Evolutionary conservation across 2,797 vertebrate genomes (phyloP), one percentile per base, ranked within the genome.

Genomic region (Coreius guichenoti): DNA sequence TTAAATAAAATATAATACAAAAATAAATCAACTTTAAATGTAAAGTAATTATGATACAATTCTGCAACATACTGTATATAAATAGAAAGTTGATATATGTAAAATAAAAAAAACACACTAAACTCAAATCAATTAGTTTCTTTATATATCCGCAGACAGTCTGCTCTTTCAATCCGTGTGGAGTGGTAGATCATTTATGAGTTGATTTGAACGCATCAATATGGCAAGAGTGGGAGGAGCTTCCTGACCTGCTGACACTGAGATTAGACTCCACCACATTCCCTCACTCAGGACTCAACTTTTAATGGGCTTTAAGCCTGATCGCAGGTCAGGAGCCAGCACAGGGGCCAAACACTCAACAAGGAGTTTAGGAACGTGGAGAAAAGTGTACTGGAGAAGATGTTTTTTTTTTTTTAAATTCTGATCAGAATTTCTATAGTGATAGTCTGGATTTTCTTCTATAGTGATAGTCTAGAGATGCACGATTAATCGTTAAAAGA

Each of bases 181-280:
- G 26, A 49, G 76, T 29, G 33, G 36, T n/a, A 63, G 33, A 61
- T 19, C 70, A 73, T 29, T 51, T 74, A 51, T 0, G 16, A 74
- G 26, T 51, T 19, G 76, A 61, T 61, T 45, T 63, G n/a, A 79
- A 8, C 2, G 14, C 29, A 77, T 72, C 65, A 16, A 26, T 67
- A 69, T 9, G 12, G 56, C 13, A 33, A 43, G 75, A 73, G 21
- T 51, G 33, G 26, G 8, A 56, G 43, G 26, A 33, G 14, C 8
- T 19, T 29, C n/a, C 81, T 49, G 84, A 91, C 89, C 87, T 81
- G 61, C 45, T 90, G 92, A 92, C 88, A 89, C 88, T 86, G 90
- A 90, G 88, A 87, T 84, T 92, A 90, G 91, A 92, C 89, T 83
- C 72, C 16, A 78, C 78, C 87, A 83, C 86, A 86, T 91, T 92